phyloP scores from a whole-genome alignment of 2,888 invertebrate species.

The Thera obeliscata region DNA sequence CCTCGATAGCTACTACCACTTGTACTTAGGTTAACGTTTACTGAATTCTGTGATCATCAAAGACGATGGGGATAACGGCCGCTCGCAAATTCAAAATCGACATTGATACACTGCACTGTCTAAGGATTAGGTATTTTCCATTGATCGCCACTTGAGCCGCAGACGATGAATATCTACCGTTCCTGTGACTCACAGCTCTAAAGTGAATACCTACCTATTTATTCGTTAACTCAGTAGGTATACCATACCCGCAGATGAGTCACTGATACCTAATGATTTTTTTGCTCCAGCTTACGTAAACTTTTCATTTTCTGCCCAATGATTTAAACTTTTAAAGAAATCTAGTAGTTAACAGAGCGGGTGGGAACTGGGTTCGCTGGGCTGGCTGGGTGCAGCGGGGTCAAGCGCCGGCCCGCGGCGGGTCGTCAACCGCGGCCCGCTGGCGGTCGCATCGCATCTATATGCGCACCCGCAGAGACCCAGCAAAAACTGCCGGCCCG shows the following conservation, averaged over 20 bases:
- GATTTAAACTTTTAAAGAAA: conserved; percentile 34
- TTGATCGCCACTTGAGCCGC: conserved; percentile 39
- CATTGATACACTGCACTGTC: conserved; percentile 38
- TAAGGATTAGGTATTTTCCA: conserved; percentile 39
- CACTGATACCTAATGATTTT: background rate
- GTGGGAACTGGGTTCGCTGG: conserved; percentile 20
- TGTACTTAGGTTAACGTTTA: conserved; percentile 36
- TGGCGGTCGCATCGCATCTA: conserved; percentile 61
- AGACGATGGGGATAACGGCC: conserved; percentile 30
- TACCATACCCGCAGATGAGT: background rate
- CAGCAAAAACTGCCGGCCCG: conserved; percentile 64
- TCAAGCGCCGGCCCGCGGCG: conserved; percentile 68
- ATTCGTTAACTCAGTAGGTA: background rate
- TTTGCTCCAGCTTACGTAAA: background rate
- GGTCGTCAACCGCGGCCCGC: conserved; percentile 66
- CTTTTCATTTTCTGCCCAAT: conserved; percentile 27
- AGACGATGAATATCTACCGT: conserved; percentile 37
- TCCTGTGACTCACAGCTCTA: conserved; percentile 30
- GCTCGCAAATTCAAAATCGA: conserved; percentile 42
- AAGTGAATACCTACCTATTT: background rate
- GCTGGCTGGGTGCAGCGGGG: conserved; percentile 54
- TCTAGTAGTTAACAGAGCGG: conserved; percentile 26
- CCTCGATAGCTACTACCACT: conserved; percentile 43
- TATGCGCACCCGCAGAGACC: conserved; percentile 59
- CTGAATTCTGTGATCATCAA: conserved; percentile 27